phyloP scores from a whole-genome alignment of 2,113 vertebrate genomes.

The Eclectus roratus region DNA sequence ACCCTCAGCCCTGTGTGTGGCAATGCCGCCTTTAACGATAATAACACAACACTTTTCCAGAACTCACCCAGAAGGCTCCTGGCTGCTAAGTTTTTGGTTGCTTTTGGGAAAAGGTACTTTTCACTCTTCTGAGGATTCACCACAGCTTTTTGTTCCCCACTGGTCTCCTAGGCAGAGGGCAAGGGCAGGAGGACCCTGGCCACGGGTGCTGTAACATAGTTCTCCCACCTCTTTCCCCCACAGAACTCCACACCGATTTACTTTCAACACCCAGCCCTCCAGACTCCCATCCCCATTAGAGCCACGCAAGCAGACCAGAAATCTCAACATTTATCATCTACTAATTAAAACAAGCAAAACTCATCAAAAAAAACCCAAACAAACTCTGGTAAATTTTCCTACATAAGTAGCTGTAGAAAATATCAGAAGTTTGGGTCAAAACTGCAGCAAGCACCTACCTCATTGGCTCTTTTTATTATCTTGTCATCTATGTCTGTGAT shows the following conservation, averaged over 20 bases:
- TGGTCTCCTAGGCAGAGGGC: neutral
- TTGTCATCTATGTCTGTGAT: slow-evolving; percentile 96
- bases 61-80: neutral
- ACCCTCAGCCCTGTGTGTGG: rapidly evolving
- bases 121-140: neutral
- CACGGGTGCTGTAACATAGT: rapidly evolving
- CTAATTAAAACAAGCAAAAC: neutral
- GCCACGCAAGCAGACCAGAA: neutral
- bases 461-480: slow-evolving; percentile 85
- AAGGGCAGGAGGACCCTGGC: neutral
- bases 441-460: slow-evolving; percentile 73
- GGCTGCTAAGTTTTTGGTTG: neutral
- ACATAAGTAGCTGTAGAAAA: neutral
- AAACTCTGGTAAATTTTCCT: neutral
- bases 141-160: rapidly evolving
- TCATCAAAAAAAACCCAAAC: neutral
- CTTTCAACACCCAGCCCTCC: neutral
- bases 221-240: neutral
- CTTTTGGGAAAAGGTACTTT: neutral
- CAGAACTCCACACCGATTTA: neutral
- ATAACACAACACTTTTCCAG: rapidly evolving
- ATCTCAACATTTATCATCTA: neutral
- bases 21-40: neutral
- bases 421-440: neutral
- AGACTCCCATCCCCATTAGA: neutral